phyloP scores from a whole-genome alignment of 2,797 vertebrate species.

The Gadopsis marmoratus region DNA sequence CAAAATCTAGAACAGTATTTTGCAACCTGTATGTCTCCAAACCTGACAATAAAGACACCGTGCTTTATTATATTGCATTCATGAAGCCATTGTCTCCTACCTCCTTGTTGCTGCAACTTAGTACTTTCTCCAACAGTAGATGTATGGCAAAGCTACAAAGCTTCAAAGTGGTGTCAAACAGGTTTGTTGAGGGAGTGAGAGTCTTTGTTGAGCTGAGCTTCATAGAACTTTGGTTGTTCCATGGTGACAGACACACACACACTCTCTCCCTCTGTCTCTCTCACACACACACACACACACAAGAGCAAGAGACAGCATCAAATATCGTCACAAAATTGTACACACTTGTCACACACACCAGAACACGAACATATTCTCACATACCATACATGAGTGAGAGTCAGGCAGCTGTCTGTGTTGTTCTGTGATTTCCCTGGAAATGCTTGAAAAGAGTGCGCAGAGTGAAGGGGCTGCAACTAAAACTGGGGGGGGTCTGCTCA shows the following conservation, averaged over 20 bases:
- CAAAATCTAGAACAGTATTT: slow-evolving; percentile 5
- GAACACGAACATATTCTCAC: slow-evolving; percentile 42
- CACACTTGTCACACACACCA: slow-evolving; percentile 55
- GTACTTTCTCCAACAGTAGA: slow-evolving; percentile 16
- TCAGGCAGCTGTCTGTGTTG: slow-evolving; percentile 58
- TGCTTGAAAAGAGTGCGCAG: slow-evolving; percentile 30
- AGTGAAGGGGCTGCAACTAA: slow-evolving; percentile 58
- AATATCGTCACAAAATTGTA: slow-evolving; percentile 47
- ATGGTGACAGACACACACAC: slow-evolving; percentile 43
- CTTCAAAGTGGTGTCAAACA: slow-evolving; percentile 63
- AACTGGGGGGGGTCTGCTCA: slow-evolving; percentile 63
- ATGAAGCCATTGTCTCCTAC: slow-evolving; percentile 16
- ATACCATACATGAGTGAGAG: slow-evolving; percentile 55
- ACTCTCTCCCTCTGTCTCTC: not conserved
- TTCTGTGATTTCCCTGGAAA: slow-evolving; percentile 64
- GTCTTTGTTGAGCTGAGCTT: slow-evolving; percentile 57
- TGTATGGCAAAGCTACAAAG: slow-evolving; percentile 37
- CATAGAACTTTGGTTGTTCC: slow-evolving; percentile 53
- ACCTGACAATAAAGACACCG: not conserved
- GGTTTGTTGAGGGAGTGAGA: slow-evolving; percentile 44
- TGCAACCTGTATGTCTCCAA: not conserved
- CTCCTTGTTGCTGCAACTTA: slow-evolving; percentile 31
- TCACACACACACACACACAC: not conserved
- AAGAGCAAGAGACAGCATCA: slow-evolving; percentile 25
- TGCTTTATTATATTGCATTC: slow-evolving; percentile 8